Evolutionary conservation across 2,113 vertebrate genomes (phyloP), one percentile per base, ranked within the genome.

Genomic region (Oophaga pumilio): DNA sequence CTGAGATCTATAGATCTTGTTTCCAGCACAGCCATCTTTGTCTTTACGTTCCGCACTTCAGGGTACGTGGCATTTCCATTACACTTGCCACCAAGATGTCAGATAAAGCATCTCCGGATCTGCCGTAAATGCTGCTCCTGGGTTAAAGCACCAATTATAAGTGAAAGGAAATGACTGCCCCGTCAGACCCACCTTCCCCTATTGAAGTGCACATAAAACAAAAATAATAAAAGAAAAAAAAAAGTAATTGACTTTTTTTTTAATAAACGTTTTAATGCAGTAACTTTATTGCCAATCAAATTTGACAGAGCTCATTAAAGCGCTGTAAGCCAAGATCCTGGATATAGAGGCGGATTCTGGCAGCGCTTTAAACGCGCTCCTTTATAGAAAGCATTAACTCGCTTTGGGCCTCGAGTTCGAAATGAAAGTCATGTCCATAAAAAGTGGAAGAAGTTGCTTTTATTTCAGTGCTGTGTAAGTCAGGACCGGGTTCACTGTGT

Each of bases 221-320:
- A 68, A 86, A 77, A 33, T 57, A 80, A 66, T 50, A 78, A 78
- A 87, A 87, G 73, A 66, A 77, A 84, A 78, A 87, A 87, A 81
- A 76, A 77, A 84, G 80, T 88, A 77, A 88, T 77, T 88, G 80
- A 77, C 81, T 88, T 88, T 88, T 86, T 82, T 83, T 88, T 88
- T 88, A 77, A 88, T 84, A 84, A 88, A 88, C 17, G 71, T 83
- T 88, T 88, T 88, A 88, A 88, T 88, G 78, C 80, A 88, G 87
- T 77, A 66, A 76, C 80, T 88, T 88, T 88, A 88, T 88, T 88
- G 87, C 80, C 87, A 88, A 88, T 88, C 81, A 88, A 88, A 88
- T 77, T 77, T 88, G 87, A 88, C 87, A 76, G 87, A 76, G 81
- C 87, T 88, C 87, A 84, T 88, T 88, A 88, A 88, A 88, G 26